Evolutionary conservation across 1,140 invertebrate genomes (phyloP).

Genomic region (Dreissena rostriformis): DNA sequence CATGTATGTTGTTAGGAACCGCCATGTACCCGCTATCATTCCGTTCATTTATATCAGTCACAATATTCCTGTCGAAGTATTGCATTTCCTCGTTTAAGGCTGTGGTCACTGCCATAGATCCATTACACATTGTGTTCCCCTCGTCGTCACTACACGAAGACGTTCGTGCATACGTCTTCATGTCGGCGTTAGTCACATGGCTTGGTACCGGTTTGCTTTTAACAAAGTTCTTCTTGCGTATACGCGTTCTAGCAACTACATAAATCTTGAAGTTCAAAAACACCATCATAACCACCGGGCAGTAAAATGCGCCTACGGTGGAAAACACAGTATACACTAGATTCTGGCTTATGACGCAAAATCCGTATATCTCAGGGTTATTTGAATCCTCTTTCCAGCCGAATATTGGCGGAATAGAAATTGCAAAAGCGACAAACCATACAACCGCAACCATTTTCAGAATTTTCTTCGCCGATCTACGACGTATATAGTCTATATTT

Average conservation of each 20-base stretch:
- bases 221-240: constrained; percentile 74
- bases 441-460: constrained; percentile 95
- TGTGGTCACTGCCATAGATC: constrained; percentile 55
- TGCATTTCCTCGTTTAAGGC: constrained; percentile 62
- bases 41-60: background rate
- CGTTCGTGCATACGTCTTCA: constrained; percentile 61
- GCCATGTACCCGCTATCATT: constrained; percentile 4
- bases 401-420: constrained; percentile 93
- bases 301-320: constrained; percentile 81
- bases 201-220: constrained; percentile 24
- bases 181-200: constrained; percentile 43
- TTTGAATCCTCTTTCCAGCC: constrained; percentile 76
- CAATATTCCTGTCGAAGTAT: constrained; percentile 52
- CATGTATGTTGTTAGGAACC: constrained; percentile 10
- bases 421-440: constrained; percentile 92
- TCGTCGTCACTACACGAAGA: constrained; percentile 76
- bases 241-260: constrained; percentile 76
- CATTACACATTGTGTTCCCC: constrained; percentile 69
- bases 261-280: constrained; percentile 81
- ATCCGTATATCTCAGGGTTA: constrained; percentile 68
- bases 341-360: constrained; percentile 79
- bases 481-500: constrained; percentile 96
- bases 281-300: constrained; percentile 79
- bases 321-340: constrained; percentile 80
- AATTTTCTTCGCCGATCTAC: constrained; percentile 90